Evolutionary conservation across 2,888 invertebrate species (phyloP), one percentile per base, ranked within the genome.

Genomic region (Rhopalosiphum nymphaeae): DNA sequence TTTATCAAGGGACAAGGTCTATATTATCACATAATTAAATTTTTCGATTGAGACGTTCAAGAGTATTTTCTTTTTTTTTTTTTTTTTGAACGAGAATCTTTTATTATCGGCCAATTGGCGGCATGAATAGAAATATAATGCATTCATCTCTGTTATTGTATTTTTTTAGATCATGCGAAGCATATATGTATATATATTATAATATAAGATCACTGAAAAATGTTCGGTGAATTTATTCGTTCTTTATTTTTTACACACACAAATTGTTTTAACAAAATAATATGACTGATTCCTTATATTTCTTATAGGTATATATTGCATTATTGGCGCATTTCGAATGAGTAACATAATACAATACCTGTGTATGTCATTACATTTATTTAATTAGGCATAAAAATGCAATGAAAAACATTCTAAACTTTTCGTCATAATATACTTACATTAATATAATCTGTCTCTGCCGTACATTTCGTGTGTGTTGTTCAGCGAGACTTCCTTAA

Each of bases 31-130:
- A 78, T 36, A 78, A 78, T 78, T 78, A 78, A 36, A 78, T 78
- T 21, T 78, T 78, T 21, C 36, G 21, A 78, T 78, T 36, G 78
- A 78, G 36, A 78, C 78, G 78, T 78, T 78, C 78, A 78, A 78
- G 78, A 78, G 78, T 78, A n/a, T n/a, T n/a, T 67, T n/a, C n/a
- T 67, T 67, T 67, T 78, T 78, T 78, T 67, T 78, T 78, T 78
- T 67, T 78, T 36, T 36, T 16, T 57, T 61, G 57, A 10, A 29
- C 36, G 21, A 7, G 36, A 78, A 78, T 78, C 36, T 78, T 78
- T 78, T 78, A 78, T 78, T 36, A 78, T 78, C 78, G 36, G 36
- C 36, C 78, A 78, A 36, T 78, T 78, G 78, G 78, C 1, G 21
- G 36, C 21, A 78, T 78, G 78, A 78, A 78, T 78, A 36, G 21